Conservation (phyloP, 2,888 invertebrate species). For the Koerneria pararmatus region DNA sequence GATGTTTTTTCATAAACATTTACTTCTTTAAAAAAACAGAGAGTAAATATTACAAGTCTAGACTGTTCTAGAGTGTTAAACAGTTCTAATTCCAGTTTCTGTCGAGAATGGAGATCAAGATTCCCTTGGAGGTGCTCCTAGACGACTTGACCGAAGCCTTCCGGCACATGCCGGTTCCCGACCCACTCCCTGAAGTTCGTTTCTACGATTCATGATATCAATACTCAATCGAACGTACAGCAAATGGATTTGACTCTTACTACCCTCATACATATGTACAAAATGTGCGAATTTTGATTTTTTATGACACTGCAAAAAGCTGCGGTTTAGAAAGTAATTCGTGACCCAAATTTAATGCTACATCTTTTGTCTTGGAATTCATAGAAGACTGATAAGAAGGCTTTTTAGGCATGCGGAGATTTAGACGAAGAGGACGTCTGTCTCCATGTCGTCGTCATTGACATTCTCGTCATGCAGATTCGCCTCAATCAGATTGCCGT, state of each 20-base stretch:
- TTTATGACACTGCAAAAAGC: constrained; percentile 23
- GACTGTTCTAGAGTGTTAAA: too few species aligned
- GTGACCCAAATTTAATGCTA: too few species aligned
- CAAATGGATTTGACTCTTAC: not conserved
- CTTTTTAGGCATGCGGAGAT: constrained; percentile 39
- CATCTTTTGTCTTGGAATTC: too few species aligned
- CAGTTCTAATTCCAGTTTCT: constrained; percentile 61
- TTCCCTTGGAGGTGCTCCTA: constrained; percentile 62
- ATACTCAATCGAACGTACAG: not conserved
- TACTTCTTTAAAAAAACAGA: too few species aligned
- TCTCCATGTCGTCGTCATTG: constrained; percentile 88
- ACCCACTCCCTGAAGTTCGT: constrained; percentile 14
- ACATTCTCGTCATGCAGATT: constrained; percentile 88
- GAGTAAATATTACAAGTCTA: too few species aligned
- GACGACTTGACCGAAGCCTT: constrained; percentile 57
- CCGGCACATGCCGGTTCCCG: constrained; percentile 24
- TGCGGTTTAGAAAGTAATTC: too few species aligned
- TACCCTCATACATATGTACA: not conserved
- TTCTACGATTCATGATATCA: not conserved
- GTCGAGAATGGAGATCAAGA: constrained; percentile 62
- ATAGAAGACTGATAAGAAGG: constrained; percentile 38
- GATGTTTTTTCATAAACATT: too few species aligned
- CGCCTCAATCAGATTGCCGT: constrained; percentile 80
- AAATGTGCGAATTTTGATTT: constrained; percentile 6
- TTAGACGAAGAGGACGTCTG: constrained; percentile 51